Evolutionary conservation across 2,888 invertebrate genomes (phyloP).

Genomic region (Drosophila prolongata): DNA sequence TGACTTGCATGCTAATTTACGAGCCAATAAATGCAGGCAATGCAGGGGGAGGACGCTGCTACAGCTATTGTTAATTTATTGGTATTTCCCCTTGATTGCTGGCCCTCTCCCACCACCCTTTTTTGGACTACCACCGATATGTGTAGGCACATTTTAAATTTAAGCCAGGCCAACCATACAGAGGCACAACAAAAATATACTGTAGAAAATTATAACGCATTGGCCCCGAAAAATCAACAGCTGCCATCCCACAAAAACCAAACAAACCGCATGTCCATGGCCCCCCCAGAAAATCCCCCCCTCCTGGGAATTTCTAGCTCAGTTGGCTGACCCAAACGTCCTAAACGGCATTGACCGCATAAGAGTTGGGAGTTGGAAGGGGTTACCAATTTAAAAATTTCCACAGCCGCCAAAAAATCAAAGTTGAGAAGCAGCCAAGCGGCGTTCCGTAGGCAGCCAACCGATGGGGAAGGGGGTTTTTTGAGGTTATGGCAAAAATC

Average conservation of each 20-base stretch:
- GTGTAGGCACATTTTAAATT: constrained; percentile 75
- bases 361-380: constrained; percentile 38
- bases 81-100: constrained; percentile 47
- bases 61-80: constrained; percentile 73
- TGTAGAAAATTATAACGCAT: constrained; percentile 74
- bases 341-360: constrained; percentile 75
- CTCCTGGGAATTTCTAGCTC: constrained; percentile 36
- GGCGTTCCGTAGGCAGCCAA: constrained; percentile 53
- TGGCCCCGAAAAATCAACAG: constrained; percentile 76
- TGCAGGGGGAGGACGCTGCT: constrained; percentile 17
- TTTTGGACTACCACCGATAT: constrained; percentile 39
- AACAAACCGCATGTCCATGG: constrained; percentile 74
- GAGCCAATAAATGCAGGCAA: constrained; percentile 70
- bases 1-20: constrained; percentile 80
- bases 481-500: constrained; percentile 21
- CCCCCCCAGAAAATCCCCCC: constrained; percentile 11
- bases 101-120: background rate
- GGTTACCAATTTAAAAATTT: constrained; percentile 69
- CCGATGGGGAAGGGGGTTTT: constrained; percentile 14
- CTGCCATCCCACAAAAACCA: constrained; percentile 75
- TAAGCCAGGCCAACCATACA: constrained; percentile 52
- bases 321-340: constrained; percentile 71
- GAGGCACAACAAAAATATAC: constrained; percentile 25
- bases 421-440: constrained; percentile 67
- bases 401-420: constrained; percentile 73